Conservation (phyloP, 23 tunicate genomes). For the Clavelina lepadiformis region DNA sequence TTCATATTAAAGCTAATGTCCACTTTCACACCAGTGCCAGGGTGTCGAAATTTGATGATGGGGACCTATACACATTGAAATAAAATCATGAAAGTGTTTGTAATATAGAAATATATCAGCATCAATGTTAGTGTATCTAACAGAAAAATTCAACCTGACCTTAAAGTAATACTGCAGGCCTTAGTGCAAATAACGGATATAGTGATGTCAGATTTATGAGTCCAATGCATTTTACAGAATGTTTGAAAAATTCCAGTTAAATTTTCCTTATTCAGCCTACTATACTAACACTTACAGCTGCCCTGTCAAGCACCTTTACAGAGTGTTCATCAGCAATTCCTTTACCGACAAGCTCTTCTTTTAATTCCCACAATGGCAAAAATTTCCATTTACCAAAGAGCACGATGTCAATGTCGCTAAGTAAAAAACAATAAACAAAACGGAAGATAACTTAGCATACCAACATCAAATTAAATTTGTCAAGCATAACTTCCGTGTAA, state of each 20-base stretch:
- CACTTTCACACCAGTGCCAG: constrained; percentile 54
- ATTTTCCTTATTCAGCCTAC: background rate
- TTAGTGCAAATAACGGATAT: no score
- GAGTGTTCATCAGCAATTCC: constrained; percentile 55
- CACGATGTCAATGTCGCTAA: constrained; percentile 95
- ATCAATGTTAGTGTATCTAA: no score
- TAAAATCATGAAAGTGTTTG: background rate
- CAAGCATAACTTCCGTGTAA: no score
- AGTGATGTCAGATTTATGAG: background rate
- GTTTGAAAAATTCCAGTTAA: background rate
- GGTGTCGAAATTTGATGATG: constrained; percentile 72
- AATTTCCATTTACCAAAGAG: constrained; percentile 85
- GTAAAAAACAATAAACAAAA: background rate
- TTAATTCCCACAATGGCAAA: constrained; percentile 57
- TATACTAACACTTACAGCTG: constrained; percentile 48
- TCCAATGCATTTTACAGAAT: background rate
- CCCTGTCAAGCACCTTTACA: constrained; percentile 59
- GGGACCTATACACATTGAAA: constrained; percentile 55
- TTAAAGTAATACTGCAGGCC: no score
- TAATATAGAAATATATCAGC: background rate
- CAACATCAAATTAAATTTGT: no score
- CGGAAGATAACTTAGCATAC: no score
- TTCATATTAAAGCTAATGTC: constrained; percentile 86
- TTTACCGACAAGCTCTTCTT: constrained; percentile 41
- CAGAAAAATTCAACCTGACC: no score